Base-by-base conservation (phyloP, 2,797 vertebrate species). In the Cryptoprocta ferox region DNA sequence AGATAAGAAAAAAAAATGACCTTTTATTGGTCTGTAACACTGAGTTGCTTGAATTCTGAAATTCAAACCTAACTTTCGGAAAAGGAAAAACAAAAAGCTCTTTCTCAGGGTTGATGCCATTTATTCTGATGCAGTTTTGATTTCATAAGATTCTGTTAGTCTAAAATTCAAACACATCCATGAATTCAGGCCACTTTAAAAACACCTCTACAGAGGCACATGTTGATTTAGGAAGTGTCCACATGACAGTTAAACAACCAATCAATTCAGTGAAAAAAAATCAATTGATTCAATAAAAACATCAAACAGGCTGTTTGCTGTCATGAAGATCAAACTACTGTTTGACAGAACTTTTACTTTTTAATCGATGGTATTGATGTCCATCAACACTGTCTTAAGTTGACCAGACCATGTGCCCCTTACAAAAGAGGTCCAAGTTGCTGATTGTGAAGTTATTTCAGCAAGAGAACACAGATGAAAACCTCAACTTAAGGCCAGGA, bases 241-340 rank as follows among this genome's bases (percentile, higher is more conserved):
- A 96, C 95, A 95, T 94, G 95, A 95, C 86, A 78, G 95, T 83
- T 84, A 97, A 97, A 95, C 82, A 96, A 87, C 89, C 65, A 97
- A 97, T 98, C 97, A 97, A 96, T 98, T 97, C 79, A 89, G 87
- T 59, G 35, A 24, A 73, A 92, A 91, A 97, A 96, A 97, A 97
- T 98, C 97, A 97, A 98, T 98, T 89, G 95, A 96, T 94, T 98
- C 97, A 97, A 97, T 97, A 97, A 96, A 98, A 98, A 97, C 96
- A 98, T 98, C 97, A 97, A 97, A 98, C 92, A 97, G 94, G 97
- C 88, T 97, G 85, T 97, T 97, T 97, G 95, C 96, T 97, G 35
- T 98, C 97, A 93, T 94, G 95, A 97, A 97, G 97, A 97, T 97
- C 97, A 98, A 98, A 97, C 96, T 97, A 96, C 96, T 96, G 85